Base-by-base conservation (phyloP, 2,113 vertebrate species). In the Syngnathus floridae region DNA sequence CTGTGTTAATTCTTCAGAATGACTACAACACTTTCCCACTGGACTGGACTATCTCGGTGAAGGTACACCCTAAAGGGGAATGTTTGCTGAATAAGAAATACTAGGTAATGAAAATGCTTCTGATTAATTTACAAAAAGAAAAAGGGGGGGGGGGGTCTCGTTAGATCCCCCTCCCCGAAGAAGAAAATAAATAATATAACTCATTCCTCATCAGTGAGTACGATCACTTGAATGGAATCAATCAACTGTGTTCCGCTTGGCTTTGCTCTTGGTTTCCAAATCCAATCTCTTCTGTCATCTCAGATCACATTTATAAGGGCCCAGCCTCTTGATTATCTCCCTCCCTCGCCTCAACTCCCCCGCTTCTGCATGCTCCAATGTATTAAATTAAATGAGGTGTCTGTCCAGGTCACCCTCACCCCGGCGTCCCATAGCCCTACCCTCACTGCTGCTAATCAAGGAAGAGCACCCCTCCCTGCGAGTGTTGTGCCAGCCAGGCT, bases 321-420 rank as follows among this genome's bases (percentile, higher is more conserved):
- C 77, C 85, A 82, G 87, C 86, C 86, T 89, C 90, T 92, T 94
- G 93, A 95, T 95, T 95, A 93, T 91, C 90, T 92, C 91, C 90
- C 92, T 88, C 88, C 82, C 88, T 88, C 82, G 84, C 89, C 86
- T 86, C 80, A n/a, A 81, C 90, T 90, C 93, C 90, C 80, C 90
- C 69, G 77, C 90, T 86, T 87, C 75, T 84, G 88, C 83, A 89
- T 87, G 90, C 82, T 90, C 86, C 89, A 88, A 92, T 92, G 90
- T 93, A 93, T 96, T 94, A 94, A 93, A 95, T 93, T 93, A 94
- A 95, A 95, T 92, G 92, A 94, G 93, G 92, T 93, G 93, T 93
- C 94, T 94, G 92, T 91, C 89, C 91, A 72, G 91, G 91, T 90
- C 90, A 88, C 90, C 91, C 93, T 91, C 89, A 83, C 89, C 89